Conservation (phyloP, 1,140 invertebrate genomes). For the Olivierus martensii region DNA sequence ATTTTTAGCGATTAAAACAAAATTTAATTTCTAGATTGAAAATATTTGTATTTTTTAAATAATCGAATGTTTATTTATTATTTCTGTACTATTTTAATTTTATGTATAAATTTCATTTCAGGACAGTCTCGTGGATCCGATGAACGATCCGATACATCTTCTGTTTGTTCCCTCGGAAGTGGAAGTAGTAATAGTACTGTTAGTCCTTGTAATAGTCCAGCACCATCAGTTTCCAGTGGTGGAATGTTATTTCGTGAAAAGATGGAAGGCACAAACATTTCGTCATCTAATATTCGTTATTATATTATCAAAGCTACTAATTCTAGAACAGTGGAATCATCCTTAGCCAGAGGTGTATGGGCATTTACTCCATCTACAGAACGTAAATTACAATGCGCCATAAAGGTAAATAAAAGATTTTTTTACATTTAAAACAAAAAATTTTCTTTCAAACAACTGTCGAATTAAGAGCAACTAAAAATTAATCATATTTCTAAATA, state of each 20-base stretch:
- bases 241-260: background rate
- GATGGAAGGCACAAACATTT: background rate
- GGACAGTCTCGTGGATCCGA: constrained; percentile 11
- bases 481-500: too few species aligned
- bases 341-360: constrained; percentile 33
- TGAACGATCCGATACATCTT: constrained; percentile 17
- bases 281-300: constrained; percentile 23
- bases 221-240: constrained; percentile 3
- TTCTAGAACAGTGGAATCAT: constrained; percentile 34
- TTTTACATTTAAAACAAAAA: too few species aligned
- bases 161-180: constrained; percentile 12
- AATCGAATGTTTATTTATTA: too few species aligned
- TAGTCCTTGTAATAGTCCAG: constrained; percentile 26
- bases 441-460: too few species aligned
- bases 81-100: too few species aligned
- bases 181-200: constrained; percentile 20
- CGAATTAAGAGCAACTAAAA: too few species aligned
- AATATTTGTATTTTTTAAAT: too few species aligned
- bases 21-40: too few species aligned
- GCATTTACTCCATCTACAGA: constrained; percentile 34
- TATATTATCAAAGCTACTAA: constrained; percentile 38
- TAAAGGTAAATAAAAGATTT: constrained; percentile 35
- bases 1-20: too few species aligned
- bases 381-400: constrained; percentile 32
- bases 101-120: background rate